Base-by-base conservation (phyloP, 2,113 vertebrate genomes). In the Erpornis zantholeuca region DNA sequence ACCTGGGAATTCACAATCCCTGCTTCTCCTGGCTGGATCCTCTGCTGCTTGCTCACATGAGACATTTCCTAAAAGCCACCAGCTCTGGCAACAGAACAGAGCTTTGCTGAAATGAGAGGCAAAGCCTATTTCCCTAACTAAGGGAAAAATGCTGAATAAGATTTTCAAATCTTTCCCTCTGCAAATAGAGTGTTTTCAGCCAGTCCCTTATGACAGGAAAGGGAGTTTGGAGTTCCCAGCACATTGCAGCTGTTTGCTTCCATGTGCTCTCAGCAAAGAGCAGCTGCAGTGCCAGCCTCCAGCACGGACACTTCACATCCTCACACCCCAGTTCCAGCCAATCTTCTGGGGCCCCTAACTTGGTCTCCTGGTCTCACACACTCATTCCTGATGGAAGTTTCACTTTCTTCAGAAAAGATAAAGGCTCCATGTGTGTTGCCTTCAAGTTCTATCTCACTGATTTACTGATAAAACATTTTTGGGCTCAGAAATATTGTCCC, bases 251-350 rank as follows among this genome's bases (percentile, higher is more conserved):
- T 92, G 50, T 66, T 92, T 86, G 77, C 86, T 83, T 83, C 66
- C 80, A 15, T 33, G 72, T 38, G 57, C 45, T 82, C n/a, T 25
- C 40, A 80, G 85, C 22, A 77, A 31, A 65, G 45, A 69, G 76
- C 42, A 47, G 15, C 21, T 0, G 0, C 7, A 4, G 54, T 3
- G 38, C 40, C 0, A 0, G 6, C 16, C 63, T 47, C 36, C 47
- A 53, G 54, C 54, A 65, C 12, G 2, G 25, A 50, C 66, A 65
- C 8, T 56, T 84, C 24, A 16, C 36, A 72, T 69, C 81, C 75
- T 64, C 66, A 49, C 44, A n/a, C 4, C 2, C 49, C 15, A 31
- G 38, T 19, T 31, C 15, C 85, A 72, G 63, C 4, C 4, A 49
- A 28, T 33, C 50, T 49, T 20, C 50, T 65, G 61, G 4, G 21